Conservation (phyloP, 2,797 vertebrate species). For the Loris lydekkerianus region DNA sequence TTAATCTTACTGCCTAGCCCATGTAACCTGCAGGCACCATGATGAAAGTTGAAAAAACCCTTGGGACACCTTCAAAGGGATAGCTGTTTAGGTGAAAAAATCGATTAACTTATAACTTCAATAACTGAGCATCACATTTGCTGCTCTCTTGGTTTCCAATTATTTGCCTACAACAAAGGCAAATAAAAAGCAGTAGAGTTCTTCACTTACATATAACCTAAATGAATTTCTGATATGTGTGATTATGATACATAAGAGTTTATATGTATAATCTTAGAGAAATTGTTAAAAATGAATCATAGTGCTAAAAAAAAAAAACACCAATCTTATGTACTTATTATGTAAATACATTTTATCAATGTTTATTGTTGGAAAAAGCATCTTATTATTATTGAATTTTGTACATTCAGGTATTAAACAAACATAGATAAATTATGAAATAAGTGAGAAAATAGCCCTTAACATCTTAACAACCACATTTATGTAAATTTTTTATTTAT, state of each 20-base stretch:
- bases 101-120: neutral
- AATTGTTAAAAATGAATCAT: neutral
- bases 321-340: neutral
- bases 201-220: neutral
- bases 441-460: neutral
- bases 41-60: too few relatives aligned
- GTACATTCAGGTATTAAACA: neutral
- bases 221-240: conserved; percentile 29
- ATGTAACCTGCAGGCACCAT: too few relatives aligned
- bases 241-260: neutral
- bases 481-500: neutral
- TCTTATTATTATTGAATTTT: neutral
- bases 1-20: neutral
- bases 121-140: neutral
- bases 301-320: neutral
- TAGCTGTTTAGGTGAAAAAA: neutral
- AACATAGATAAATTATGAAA: neutral
- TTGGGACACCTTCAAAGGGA: neutral
- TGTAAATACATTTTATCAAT: neutral
- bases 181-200: neutral
- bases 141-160: neutral
- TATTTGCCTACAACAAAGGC: neutral
- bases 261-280: neutral
- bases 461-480: neutral
- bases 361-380: neutral